A percentile compares a stretch with the other conserved stretches of the same genome.
These are phyloP conservation scores for Rattus norvegicus DNA, from an alignment of 2,113 vertebrate species.

Conservation along the genomic window DNA sequence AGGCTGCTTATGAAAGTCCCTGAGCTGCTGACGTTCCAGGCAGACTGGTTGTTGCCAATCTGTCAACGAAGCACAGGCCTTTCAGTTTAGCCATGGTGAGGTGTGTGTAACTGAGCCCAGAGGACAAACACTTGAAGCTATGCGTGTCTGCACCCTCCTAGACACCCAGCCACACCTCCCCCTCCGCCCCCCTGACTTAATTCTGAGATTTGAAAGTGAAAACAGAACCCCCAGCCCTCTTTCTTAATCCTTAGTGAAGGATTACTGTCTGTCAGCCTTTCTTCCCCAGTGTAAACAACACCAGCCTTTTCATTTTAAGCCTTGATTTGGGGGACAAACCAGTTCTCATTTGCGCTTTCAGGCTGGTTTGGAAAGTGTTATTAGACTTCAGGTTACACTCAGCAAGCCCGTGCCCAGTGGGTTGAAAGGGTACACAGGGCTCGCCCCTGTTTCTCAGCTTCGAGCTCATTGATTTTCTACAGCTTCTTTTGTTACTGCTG, in stretches of 20 bases:
- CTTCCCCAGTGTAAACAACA: constrained; percentile 84
- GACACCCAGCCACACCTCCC: constrained; percentile 40
- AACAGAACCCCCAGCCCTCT: constrained; percentile 84
- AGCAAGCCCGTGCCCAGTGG: constrained; percentile 80
- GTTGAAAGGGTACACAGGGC: constrained; percentile 73
- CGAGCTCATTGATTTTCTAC: constrained; percentile 85
- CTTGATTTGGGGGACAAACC: constrained; percentile 85
- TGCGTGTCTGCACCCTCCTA: constrained; percentile 54
- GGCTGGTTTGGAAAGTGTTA: constrained; percentile 81
- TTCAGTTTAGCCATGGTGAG: constrained; percentile 86
- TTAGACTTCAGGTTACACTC: constrained; percentile 84
- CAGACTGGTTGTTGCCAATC: constrained; percentile 75
- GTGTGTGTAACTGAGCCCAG: constrained; percentile 82
- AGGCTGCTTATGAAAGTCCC: not conserved
- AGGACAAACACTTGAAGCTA: constrained; percentile 81
- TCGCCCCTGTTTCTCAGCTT: constrained; percentile 79
- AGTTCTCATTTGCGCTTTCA: constrained; percentile 79
- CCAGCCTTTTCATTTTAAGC: constrained; percentile 83
- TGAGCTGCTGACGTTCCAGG: constrained; percentile 56
- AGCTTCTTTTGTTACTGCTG: constrained; percentile 86
- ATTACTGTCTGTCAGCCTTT: constrained; percentile 82
- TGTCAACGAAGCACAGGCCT: constrained; percentile 79
- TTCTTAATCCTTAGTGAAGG: constrained; percentile 85
- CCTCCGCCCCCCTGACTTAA: constrained; percentile 55
- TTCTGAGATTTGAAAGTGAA: constrained; percentile 84